Conservation (phyloP, 2,797 vertebrate genomes). For the Scyliorhinus canicula region DNA sequence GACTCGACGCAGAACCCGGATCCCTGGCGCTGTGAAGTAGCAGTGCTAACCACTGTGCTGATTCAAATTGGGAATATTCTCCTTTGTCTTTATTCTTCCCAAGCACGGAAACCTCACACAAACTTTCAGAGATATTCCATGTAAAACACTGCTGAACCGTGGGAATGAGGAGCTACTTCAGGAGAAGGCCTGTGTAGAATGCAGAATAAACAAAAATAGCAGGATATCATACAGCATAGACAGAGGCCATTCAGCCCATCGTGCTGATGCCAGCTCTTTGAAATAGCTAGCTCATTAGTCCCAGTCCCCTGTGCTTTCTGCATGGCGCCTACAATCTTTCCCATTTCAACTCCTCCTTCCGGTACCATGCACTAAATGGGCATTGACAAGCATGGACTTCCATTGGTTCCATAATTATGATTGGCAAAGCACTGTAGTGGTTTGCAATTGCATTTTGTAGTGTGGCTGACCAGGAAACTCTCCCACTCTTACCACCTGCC, state of each 20-base stretch:
- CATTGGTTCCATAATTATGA: no score
- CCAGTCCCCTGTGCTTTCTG: neutral
- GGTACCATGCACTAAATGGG: no score
- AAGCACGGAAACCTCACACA: no score
- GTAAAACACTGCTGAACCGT: neutral
- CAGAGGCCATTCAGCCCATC: neutral
- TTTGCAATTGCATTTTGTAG: no score
- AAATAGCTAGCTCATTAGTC: neutral
- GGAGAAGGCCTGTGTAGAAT: neutral
- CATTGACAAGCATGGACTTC: no score
- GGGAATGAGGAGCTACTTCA: neutral
- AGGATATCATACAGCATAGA: neutral
- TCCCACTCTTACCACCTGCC: no score
- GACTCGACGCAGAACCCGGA: no score
- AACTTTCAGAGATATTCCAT: neutral
- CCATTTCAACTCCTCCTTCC: neutral
- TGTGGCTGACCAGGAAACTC: no score
- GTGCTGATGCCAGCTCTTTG: no score
- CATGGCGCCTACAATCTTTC: neutral
- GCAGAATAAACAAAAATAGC: neutral
- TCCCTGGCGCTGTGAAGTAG: no score
- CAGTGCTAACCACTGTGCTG: no score
- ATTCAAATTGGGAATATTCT: neutral
- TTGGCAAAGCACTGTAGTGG: no score
- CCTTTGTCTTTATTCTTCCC: neutral